Evolutionary conservation across 2,797 vertebrate species (phyloP).

Genomic region (Rhinoraja longicauda): DNA sequence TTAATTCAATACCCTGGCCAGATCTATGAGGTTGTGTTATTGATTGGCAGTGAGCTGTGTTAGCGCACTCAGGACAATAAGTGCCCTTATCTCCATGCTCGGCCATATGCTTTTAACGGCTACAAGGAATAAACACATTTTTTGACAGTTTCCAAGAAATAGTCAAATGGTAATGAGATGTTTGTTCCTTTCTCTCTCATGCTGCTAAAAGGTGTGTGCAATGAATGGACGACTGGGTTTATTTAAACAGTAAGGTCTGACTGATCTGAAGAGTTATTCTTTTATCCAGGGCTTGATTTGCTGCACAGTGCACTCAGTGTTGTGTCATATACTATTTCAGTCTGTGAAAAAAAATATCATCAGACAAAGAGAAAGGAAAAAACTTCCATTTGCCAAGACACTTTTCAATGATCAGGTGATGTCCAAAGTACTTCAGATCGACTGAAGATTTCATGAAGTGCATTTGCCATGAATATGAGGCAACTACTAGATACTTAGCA

Average conservation of each 20-base stretch:
- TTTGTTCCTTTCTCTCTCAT: neutral
- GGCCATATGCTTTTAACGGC: neutral
- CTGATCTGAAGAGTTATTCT: neutral
- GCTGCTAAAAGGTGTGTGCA: neutral
- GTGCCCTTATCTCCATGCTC: neutral
- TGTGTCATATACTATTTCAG: neutral
- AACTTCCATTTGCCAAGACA: neutral
- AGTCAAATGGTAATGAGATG: slow-evolving; percentile 18
- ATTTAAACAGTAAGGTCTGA: slow-evolving; percentile 18
- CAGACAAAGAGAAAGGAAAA: neutral
- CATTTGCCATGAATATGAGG: neutral
- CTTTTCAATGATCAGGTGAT: neutral
- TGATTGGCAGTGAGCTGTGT: slow-evolving; percentile 3
- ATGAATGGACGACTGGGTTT: slow-evolving; percentile 8
- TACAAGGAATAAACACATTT: neutral
- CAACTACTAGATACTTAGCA: neutral
- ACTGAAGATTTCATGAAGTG: neutral
- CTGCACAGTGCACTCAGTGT: neutral
- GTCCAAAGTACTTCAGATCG: neutral
- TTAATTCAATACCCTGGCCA: neutral
- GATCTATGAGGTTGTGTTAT: neutral
- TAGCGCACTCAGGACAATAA: neutral
- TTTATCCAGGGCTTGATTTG: neutral
- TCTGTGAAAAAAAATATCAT: neutral
- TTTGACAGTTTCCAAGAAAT: slow-evolving; percentile 14